Base-by-base conservation (phyloP, 2,113 vertebrate genomes). In the Shinisaurus crocodilurus region DNA sequence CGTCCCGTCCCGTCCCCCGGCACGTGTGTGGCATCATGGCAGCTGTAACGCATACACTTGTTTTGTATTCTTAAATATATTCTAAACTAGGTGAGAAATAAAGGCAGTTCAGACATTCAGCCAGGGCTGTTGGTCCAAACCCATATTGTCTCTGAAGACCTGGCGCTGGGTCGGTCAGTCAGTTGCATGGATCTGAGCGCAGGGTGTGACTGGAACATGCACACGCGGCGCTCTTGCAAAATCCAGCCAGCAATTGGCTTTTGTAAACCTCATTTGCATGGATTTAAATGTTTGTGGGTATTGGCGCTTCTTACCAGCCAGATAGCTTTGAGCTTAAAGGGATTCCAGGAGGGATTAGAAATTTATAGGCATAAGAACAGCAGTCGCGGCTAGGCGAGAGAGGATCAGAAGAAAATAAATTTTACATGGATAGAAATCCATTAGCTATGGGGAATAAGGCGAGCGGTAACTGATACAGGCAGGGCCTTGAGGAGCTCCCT, bases 291-390 rank as follows among this genome's bases (percentile, higher is more conserved):
- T 82, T 89, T 89, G 79, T 3, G 84, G 25, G 23, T 43, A 57
- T 88, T 45, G 90, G 37, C 18, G 16, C 15, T 2, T n/a, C 29
- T 79, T 84, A 37, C 27, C 37, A 34, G 9, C n/a, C 48, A 77
- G 63, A 70, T 88, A 57, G 72, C 48, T 65, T 77, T 50, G 80
- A 16, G 48, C 37, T 45, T 80, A 88, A n/a, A 37, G 9, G 74
- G 75, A 70, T 91, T 91, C 80, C 45, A 43, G 37, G 82, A 60
- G 37, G 83, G 89, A 90, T 90, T 90, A 90, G 89, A 80, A 69
- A 74, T 63, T n/a, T 45, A 86, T 72, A 86, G 48, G 76, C 65
- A 60, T 86, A 45, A 86, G 82, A 67, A 57, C 32, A 37, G 65
- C 27, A 0, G 32, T 20, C 7, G 57, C 3, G 1, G 40, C 50